A percentile compares a stretch with the other conserved stretches of the same genome.
Conservation (phyloP, 2,797 vertebrate genomes). For the Typhlichthys subterraneus region DNA sequence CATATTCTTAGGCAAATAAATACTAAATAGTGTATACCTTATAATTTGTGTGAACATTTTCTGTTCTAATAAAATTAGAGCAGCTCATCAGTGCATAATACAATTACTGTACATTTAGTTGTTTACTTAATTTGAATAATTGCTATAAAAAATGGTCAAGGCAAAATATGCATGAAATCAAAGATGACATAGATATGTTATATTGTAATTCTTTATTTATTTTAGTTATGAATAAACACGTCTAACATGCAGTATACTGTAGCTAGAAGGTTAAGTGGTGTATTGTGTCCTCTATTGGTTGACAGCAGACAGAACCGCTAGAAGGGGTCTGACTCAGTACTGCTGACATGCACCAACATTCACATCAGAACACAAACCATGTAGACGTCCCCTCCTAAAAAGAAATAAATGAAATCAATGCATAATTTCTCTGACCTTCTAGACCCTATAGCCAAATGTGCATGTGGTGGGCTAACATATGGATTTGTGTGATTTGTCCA, state of each 20-base stretch:
- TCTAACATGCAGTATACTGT: no score
- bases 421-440: not conserved
- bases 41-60: no score
- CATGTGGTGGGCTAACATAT: not conserved
- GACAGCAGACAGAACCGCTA: slow-evolving; percentile 43
- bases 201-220: slow-evolving; percentile 37
- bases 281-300: slow-evolving; percentile 23
- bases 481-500: not conserved
- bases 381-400: slow-evolving; percentile 1
- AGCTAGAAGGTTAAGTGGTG: not conserved
- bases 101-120: no score
- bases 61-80: no score
- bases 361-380: slow-evolving; percentile 23
- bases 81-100: no score
- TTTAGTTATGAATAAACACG: slow-evolving; percentile 26
- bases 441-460: not conserved
- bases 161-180: no score
- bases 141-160: no score
- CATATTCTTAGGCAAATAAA: no score
- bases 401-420: not conserved
- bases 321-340: slow-evolving; percentile 47
- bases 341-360: slow-evolving; percentile 36
- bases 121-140: no score
- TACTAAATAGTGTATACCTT: no score
- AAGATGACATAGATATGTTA: no score